Evolutionary conservation across 2,113 vertebrate species (phyloP).

Genomic region (Amazona guildingii): DNA sequence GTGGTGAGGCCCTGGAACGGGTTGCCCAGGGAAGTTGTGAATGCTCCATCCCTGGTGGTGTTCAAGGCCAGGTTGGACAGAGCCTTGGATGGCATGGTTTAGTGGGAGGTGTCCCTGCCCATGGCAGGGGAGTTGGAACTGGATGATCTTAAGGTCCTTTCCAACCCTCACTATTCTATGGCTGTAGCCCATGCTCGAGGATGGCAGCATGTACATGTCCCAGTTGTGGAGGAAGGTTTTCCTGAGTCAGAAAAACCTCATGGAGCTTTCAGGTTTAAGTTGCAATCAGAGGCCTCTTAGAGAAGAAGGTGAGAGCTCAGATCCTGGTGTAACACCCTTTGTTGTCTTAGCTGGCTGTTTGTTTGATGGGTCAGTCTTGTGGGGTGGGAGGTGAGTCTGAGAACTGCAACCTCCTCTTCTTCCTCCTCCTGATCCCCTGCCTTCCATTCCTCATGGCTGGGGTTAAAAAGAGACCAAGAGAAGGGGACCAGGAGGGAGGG

Average conservation of each 20-base stretch:
- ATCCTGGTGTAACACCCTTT: background rate
- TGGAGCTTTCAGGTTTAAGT: background rate
- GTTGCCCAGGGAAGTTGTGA: too few relatives aligned
- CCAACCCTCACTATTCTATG: background rate
- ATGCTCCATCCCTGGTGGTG: too few relatives aligned
- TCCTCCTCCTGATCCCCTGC: background rate
- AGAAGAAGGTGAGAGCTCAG: background rate
- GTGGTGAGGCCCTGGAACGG: too few relatives aligned
- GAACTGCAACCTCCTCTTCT: background rate
- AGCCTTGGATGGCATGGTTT: too few relatives aligned
- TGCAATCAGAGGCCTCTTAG: background rate
- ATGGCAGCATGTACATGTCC: rapidly evolving
- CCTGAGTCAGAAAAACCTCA: too few relatives aligned
- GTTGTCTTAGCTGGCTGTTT: background rate
- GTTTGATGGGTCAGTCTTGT: too few relatives aligned
- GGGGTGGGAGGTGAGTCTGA: background rate
- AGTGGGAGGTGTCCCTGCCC: too few relatives aligned
- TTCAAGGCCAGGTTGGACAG: too few relatives aligned
- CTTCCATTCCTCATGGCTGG: rapidly evolving
- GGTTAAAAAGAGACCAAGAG: background rate
- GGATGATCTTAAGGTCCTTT: too few relatives aligned
- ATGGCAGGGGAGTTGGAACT: too few relatives aligned
- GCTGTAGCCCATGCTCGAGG: rapidly evolving
- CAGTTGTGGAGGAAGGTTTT: background rate
- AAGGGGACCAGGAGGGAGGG: too few relatives aligned